phyloP scores from a whole-genome alignment of 1,140 invertebrate species.

The Ephestia elutella region DNA sequence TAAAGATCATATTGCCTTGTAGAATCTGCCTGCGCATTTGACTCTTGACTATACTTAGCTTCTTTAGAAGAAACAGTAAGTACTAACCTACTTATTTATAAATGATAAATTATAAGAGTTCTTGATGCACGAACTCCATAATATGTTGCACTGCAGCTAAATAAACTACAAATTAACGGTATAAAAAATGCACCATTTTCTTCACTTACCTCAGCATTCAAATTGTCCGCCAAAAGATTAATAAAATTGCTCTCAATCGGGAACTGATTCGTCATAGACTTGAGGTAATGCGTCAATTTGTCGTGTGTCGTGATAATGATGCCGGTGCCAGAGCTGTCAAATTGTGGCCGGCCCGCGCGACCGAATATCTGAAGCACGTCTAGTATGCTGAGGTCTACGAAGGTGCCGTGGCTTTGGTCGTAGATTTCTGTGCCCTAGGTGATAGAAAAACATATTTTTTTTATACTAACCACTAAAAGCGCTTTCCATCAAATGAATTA shows the following conservation, averaged over 20 bases:
- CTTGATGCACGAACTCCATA: too few species aligned
- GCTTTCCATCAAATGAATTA: too few species aligned
- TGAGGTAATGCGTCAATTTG: constrained; percentile 95
- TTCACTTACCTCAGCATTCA: constrained; percentile 97
- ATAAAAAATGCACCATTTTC: too few species aligned
- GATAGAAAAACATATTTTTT: constrained; percentile 10
- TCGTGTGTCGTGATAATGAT: constrained; percentile 96
- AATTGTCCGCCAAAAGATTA: constrained; percentile 92
- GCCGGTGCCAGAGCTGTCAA: constrained; percentile 92
- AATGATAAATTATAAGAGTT: too few species aligned
- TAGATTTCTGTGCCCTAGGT: constrained; percentile 98
- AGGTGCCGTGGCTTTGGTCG: constrained; percentile 94
- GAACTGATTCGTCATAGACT: constrained; percentile 95
- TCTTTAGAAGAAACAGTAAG: too few species aligned
- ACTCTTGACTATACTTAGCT: too few species aligned
- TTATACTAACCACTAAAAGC: too few species aligned
- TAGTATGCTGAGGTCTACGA: constrained; percentile 96
- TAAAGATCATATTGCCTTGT: too few species aligned
- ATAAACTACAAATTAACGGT: too few species aligned
- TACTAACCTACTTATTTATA: too few species aligned
- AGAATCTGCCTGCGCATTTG: too few species aligned
- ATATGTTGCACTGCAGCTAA: too few species aligned
- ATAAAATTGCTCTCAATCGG: constrained; percentile 99
- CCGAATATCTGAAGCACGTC: constrained; percentile 99
- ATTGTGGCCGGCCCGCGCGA: constrained; percentile 96